A percentile compares a stretch with the other conserved stretches of the same genome.
Evolutionary conservation across 2,888 invertebrate genomes (phyloP).

Genomic region (Microchrysa polita): DNA sequence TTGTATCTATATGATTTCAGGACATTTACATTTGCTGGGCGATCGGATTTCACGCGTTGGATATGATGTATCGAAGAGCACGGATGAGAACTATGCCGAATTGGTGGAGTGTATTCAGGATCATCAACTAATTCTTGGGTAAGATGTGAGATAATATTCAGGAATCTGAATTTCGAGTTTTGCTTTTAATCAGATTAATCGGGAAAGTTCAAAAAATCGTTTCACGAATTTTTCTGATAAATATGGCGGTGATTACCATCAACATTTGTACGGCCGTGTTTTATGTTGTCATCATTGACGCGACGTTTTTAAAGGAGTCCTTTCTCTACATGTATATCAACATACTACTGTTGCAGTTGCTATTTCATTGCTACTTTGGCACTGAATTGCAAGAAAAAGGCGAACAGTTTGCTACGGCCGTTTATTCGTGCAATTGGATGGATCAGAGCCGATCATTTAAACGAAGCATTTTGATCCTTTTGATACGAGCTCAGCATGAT

Average conservation of each 20-base stretch:
- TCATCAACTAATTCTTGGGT: background rate
- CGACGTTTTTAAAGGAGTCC: background rate
- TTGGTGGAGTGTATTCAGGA: constrained; percentile 37
- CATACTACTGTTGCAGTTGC: constrained; percentile 50
- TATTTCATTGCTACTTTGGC: constrained; percentile 53
- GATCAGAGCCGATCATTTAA: constrained; percentile 53
- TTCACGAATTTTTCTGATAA: constrained; percentile 1
- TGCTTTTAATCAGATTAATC: no score
- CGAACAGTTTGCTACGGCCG: constrained; percentile 51
- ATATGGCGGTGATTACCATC: background rate
- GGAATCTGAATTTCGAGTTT: no score
- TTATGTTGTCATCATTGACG: background rate
- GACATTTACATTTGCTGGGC: constrained; percentile 18
- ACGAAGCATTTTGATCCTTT: constrained; percentile 54
- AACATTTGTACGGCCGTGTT: constrained; percentile 9
- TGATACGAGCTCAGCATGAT: constrained; percentile 53
- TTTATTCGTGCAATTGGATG: no score
- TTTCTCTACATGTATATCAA: constrained; percentile 46
- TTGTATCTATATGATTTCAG: constrained; percentile 14
- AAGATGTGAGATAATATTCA: no score
- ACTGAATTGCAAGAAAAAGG: constrained; percentile 52
- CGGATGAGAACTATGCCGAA: constrained; percentile 22
- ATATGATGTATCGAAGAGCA: background rate
- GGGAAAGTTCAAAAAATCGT: no score
- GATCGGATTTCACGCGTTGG: constrained; percentile 25